A percentile compares a stretch with the other conserved stretches of the same genome.
phyloP scores from a whole-genome alignment of 1,140 invertebrate species.

The Papilio machaon region DNA sequence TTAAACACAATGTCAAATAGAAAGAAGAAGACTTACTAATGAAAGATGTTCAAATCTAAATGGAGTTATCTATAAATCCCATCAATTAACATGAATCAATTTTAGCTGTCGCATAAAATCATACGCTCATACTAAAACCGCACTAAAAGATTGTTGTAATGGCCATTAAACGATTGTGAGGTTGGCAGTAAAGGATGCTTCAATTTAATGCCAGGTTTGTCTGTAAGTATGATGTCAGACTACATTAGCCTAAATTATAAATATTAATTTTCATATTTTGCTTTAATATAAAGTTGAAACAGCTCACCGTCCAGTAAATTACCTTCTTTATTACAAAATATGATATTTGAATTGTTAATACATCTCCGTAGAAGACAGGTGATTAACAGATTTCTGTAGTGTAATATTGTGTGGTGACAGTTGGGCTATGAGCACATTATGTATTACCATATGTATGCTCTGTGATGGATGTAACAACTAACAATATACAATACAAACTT shows the following conservation, averaged over 20 bases:
- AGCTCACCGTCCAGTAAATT: neutral
- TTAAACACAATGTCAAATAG: too few species aligned
- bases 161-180: neutral
- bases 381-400: constrained; percentile 31
- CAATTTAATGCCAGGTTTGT: neutral
- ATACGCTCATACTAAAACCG: too few species aligned
- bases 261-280: neutral
- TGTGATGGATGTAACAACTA: neutral
- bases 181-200: neutral
- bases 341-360: constrained; percentile 42
- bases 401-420: constrained; percentile 1
- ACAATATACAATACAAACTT: neutral
- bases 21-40: too few species aligned
- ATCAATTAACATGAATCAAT: neutral
- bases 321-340: constrained; percentile 29
- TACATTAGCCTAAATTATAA: constrained; percentile 6
- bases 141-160: neutral
- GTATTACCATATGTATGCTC: neutral
- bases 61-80: neutral
- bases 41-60: neutral
- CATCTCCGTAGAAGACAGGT: constrained; percentile 29
- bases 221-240: neutral
- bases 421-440: neutral
- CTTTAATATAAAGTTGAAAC: neutral
- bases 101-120: too few species aligned